phyloP scores from a whole-genome alignment of 2,888 invertebrate species.

The Dexiosoma caninum region DNA sequence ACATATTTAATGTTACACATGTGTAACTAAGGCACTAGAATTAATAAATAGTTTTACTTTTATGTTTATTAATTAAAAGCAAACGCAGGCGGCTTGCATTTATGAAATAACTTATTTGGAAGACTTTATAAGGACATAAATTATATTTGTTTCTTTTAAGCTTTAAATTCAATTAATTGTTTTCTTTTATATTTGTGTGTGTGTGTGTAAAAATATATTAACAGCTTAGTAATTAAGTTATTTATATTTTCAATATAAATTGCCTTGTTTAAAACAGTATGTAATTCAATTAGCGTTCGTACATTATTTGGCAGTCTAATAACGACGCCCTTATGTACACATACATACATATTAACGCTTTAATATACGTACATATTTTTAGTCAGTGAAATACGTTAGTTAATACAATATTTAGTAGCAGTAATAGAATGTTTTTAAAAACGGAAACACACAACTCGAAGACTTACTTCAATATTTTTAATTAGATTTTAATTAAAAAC shows the following conservation, averaged over 20 bases:
- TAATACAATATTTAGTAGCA: too few species aligned
- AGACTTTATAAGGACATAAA: constrained; percentile 11
- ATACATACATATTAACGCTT: too few species aligned
- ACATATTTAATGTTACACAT: background rate
- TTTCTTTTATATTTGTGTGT: background rate
- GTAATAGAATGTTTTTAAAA: too few species aligned
- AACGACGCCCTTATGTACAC: too few species aligned
- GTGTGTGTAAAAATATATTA: background rate
- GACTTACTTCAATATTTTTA: background rate
- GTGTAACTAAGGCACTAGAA: constrained; percentile 33
- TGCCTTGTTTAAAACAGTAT: background rate
- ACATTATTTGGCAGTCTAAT: background rate
- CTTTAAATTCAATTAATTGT: too few species aligned
- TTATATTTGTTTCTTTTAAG: background rate
- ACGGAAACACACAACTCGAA: background rate
- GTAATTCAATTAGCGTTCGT: background rate
- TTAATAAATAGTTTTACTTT: background rate
- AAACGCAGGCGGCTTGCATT: too few species aligned
- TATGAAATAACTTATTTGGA: background rate
- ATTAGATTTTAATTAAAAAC: background rate
- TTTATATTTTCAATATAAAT: background rate
- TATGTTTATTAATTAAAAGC: background rate
- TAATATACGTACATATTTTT: background rate
- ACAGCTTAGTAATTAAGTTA: background rate
- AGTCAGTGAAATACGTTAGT: background rate